Conservation (phyloP, 2,888 invertebrate species). For the Spisula subtruncata region DNA sequence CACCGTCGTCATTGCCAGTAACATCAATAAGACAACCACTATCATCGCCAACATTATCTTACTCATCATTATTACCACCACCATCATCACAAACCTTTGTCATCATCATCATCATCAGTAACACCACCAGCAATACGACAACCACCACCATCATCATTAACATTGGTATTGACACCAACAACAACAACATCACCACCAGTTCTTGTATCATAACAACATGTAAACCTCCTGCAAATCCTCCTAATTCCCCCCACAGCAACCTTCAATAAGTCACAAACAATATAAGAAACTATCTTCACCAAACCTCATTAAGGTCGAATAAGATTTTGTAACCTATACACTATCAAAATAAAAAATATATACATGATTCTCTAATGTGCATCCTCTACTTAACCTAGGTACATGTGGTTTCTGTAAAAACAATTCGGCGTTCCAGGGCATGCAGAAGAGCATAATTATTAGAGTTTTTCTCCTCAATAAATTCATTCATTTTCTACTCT, state of each 20-base stretch:
- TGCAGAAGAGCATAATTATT: not conserved
- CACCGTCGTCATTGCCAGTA: not conserved
- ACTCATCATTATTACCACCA: not conserved
- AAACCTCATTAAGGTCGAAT: not conserved
- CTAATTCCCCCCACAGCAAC: not conserved
- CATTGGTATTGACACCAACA: not conserved
- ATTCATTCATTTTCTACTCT: conserved; percentile 32
- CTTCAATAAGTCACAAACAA: not conserved
- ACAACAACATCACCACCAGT: not conserved
- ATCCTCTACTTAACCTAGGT: not conserved
- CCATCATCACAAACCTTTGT: conserved; percentile 22
- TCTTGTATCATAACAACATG: not conserved
- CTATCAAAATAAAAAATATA: not conserved
- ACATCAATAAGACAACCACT: not conserved
- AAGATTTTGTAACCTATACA: not conserved
- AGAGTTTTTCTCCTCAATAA: not conserved
- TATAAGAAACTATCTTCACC: not conserved
- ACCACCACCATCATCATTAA: conserved; percentile 12
- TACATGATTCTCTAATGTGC: not conserved
- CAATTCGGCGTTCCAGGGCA: not conserved
- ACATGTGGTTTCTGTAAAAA: conserved; percentile 26
- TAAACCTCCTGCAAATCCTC: not conserved
- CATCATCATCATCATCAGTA: conserved; percentile 25
- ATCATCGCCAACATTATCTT: not conserved
- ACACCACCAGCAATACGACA: conserved; percentile 8